Evolutionary conservation across 2,113 vertebrate genomes (phyloP).

Genomic region (Corydoras sp.): DNA sequence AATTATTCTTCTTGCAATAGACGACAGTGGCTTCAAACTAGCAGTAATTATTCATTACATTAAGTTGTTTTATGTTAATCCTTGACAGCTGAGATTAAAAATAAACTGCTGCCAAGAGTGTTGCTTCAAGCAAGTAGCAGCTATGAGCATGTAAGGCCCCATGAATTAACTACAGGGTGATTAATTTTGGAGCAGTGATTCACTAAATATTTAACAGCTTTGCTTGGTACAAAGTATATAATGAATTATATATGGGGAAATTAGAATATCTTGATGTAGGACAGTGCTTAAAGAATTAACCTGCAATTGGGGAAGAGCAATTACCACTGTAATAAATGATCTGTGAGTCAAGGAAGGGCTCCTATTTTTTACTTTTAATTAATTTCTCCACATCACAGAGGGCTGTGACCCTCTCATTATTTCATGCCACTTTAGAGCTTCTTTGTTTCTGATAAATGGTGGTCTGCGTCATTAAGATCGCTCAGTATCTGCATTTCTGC

Average conservation of each 20-base stretch:
- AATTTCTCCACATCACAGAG: constrained; percentile 65
- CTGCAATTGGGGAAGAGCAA: constrained; percentile 73
- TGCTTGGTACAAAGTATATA: constrained; percentile 76
- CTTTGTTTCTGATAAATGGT: constrained; percentile 69
- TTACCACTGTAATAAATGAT: constrained; percentile 75
- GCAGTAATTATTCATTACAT: constrained; percentile 66
- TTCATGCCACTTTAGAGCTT: constrained; percentile 62
- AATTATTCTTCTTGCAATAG: constrained; percentile 62
- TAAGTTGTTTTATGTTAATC: constrained; percentile 68
- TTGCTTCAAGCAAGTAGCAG: constrained; percentile 56
- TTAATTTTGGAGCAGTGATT: constrained; percentile 74
- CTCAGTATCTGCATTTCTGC: constrained; percentile 4
- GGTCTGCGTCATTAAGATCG: constrained; percentile 43
- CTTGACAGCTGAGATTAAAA: constrained; percentile 62
- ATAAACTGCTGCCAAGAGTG: constrained; percentile 62
- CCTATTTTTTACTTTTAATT: constrained; percentile 75
- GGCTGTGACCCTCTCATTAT: constrained; percentile 58
- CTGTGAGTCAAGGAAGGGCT: constrained; percentile 54
- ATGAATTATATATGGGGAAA: constrained; percentile 75
- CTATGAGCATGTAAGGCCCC: constrained; percentile 48
- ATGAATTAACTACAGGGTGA: constrained; percentile 70
- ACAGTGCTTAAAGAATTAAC: constrained; percentile 76
- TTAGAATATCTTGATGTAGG: constrained; percentile 72
- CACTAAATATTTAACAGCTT: constrained; percentile 81
- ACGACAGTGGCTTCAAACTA: constrained; percentile 59